Conservation (phyloP, 1,140 invertebrate species). For the Hyphantria cunea region DNA sequence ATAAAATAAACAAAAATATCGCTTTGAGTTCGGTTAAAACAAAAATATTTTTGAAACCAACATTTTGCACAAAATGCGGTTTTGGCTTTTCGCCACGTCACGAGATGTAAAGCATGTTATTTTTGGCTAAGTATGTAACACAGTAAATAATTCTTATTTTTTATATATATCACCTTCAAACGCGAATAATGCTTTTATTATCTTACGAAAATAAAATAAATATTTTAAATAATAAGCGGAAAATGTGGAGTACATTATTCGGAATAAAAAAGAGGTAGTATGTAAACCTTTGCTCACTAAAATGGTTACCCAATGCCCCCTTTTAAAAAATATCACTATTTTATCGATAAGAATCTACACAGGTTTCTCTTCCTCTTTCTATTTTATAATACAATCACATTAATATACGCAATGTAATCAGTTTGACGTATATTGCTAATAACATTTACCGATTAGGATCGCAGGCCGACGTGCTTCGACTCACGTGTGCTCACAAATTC, state of each 20-base stretch:
- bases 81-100: slow-evolving; percentile 26
- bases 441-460: slow-evolving; percentile 28
- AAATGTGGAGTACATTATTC: too few species aligned
- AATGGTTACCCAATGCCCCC: too few species aligned
- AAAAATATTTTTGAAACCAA: slow-evolving; percentile 23
- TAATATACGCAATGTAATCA: slow-evolving; percentile 1
- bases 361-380: too few species aligned
- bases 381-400: too few species aligned
- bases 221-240: too few species aligned
- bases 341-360: too few species aligned
- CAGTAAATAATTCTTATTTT: slow-evolving; percentile 15
- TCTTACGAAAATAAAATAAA: too few species aligned
- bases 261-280: too few species aligned
- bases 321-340: too few species aligned
- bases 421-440: slow-evolving; percentile 19
- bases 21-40: slow-evolving; percentile 8
- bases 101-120: slow-evolving; percentile 2
- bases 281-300: too few species aligned
- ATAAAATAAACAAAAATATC: slow-evolving; percentile 10
- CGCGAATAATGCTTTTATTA: not conserved
- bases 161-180: slow-evolving; percentile 1
- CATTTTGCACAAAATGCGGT: slow-evolving; percentile 9
- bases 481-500: slow-evolving; percentile 24
- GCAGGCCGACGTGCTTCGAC: slow-evolving; percentile 34
- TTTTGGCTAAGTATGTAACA: slow-evolving; percentile 7